Conservation (phyloP, 2,888 invertebrate genomes). For the Torymus auratus region DNA sequence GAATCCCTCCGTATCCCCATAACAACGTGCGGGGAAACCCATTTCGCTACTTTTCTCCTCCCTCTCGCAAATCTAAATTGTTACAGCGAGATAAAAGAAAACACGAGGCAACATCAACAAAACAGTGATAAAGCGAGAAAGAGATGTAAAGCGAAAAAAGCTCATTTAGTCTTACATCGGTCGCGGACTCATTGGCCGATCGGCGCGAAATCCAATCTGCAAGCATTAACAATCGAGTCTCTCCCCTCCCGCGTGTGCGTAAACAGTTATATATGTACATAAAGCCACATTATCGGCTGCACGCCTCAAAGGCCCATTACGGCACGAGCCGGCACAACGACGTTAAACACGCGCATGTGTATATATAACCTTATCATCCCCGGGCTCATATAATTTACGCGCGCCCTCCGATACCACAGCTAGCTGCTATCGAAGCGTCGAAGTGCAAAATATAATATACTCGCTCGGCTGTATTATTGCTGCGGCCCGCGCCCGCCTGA, state of each 20-base stretch:
- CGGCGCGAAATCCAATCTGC: constrained; percentile 15
- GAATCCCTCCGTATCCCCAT: background rate
- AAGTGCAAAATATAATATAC: background rate
- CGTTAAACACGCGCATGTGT: constrained; percentile 26
- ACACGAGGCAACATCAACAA: too few relatives aligned
- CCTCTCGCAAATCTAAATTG: too few relatives aligned
- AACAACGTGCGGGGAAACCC: too few relatives aligned
- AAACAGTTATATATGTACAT: constrained; percentile 27
- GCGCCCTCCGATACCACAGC: background rate
- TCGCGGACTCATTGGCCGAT: too few relatives aligned
- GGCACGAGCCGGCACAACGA: background rate
- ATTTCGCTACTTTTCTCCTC: too few relatives aligned
- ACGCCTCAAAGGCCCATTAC: constrained; percentile 38
- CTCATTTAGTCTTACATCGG: too few relatives aligned
- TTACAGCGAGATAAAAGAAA: too few relatives aligned
- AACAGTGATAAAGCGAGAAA: too few relatives aligned
- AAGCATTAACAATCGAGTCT: constrained; percentile 9
- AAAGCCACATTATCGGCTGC: constrained; percentile 39
- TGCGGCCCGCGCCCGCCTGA: constrained; percentile 3
- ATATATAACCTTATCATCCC: constrained; percentile 28
- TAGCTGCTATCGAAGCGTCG: background rate
- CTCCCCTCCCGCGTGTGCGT: background rate
- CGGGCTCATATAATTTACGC: constrained; percentile 39
- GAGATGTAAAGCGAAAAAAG: too few relatives aligned
- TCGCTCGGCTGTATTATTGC: too few relatives aligned